These are phyloP conservation scores for Brachynemurus nebulosus DNA, from an alignment of 2,888 invertebrate species.

Conservation along the genomic window DNA sequence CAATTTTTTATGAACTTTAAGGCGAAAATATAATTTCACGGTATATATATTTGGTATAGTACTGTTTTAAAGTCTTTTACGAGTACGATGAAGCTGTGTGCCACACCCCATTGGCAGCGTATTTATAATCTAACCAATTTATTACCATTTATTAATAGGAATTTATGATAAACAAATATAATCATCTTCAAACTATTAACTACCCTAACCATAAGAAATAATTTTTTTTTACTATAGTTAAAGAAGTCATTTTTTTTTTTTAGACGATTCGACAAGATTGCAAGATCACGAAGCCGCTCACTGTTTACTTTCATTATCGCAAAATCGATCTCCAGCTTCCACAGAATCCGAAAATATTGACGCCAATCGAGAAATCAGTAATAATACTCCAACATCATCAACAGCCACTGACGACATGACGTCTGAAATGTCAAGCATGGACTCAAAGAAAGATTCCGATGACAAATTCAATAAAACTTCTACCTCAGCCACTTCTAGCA, in stretches of 20 bases:
- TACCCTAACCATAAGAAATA: no score
- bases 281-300: conserved; percentile 79
- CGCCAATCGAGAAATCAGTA: conserved; percentile 10
- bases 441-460: not conserved
- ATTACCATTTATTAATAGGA: no score
- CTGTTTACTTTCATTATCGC: conserved; percentile 62
- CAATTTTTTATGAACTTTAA: no score
- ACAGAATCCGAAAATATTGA: conserved; percentile 5
- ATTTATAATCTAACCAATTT: no score
- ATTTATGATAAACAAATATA: no score
- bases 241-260: conserved; percentile 31
- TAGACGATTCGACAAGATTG: conserved; percentile 53
- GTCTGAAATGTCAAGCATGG: not conserved
- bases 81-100: no score
- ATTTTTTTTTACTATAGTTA: no score
- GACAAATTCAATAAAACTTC: conserved; percentile 14
- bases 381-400: conserved; percentile 16
- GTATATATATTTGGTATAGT: no score
- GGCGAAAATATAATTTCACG: no score
- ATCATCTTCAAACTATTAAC: no score
- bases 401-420: conserved; percentile 2
- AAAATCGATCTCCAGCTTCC: conserved; percentile 29
- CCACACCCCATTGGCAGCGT: no score
- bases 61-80: no score
- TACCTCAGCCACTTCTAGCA: conserved; percentile 14